Evolutionary conservation across 2,797 vertebrate species (phyloP), one percentile per base, ranked within the genome.

Genomic region (Trematomus bernacchii): DNA sequence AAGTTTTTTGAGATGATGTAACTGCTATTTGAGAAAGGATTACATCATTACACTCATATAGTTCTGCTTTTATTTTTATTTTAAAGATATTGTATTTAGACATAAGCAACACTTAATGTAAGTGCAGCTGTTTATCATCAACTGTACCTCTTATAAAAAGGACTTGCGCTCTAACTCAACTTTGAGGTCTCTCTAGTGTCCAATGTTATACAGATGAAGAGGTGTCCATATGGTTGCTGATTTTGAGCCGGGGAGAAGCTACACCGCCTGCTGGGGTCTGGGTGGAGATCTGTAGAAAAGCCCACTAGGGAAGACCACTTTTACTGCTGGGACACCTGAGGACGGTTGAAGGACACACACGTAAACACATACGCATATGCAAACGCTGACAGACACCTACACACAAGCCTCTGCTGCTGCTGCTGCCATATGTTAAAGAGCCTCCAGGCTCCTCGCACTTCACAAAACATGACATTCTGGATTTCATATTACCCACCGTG

Each of bases 381-480:
- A 80, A 72, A 80, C 16, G 11, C 66, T 79, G 79, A 84, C 84
- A 86, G 75, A 76, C 65, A 79, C 78, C 61, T 66, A 71, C 53
- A 55, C 70, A 75, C 42, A 19, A 19, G 62, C 61, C 72, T 80
- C 57, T 23, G 80, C 55, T 66, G 85, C 57, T 23, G 80, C 55
- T 66, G 85, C 85, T 37, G 33, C 8, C 87, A 86, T 88, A 91
- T 89, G 84, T 77, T 91, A 86, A 91, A 84, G 81, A 88, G 85
- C 73, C 85, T 82, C 88, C 42, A 18, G 89, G 85, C 88, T 86
- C 80, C 65, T 67, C 76, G 88, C 76, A 79, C 88, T 73, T 83
- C 76, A 84, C 79, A 91, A 82, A 85, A 76, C 81, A 88, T 85
- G 85, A 85, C 83, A 80, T 77, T 75, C 76, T 75, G 81, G 77